phyloP scores from a whole-genome alignment of 2,797 vertebrate species.

The Taenioides sp. region DNA sequence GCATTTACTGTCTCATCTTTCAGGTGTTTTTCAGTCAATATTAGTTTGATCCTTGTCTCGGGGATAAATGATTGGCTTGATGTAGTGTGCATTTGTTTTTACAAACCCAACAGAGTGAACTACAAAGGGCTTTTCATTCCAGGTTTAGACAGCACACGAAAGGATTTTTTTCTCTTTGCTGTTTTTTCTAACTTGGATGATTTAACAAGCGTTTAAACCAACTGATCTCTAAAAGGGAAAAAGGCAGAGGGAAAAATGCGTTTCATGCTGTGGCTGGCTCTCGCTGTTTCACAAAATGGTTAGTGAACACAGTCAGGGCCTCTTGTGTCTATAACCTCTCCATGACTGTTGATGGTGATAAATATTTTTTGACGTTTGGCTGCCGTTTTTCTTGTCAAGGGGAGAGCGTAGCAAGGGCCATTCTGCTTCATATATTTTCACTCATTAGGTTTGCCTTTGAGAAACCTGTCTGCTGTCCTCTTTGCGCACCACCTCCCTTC shows the following conservation, averaged over 20 bases:
- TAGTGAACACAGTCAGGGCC: slow-evolving; percentile 60
- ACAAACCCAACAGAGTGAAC: slow-evolving; percentile 69
- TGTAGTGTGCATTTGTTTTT: slow-evolving; percentile 72
- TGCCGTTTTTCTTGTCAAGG: slow-evolving; percentile 74
- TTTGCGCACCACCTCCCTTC: slow-evolving; percentile 17
- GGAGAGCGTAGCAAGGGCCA: slow-evolving; percentile 75
- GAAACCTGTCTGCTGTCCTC: slow-evolving; percentile 47
- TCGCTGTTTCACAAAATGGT: slow-evolving; percentile 63
- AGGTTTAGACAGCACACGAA: slow-evolving; percentile 64
- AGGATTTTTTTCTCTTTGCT: slow-evolving; percentile 41
- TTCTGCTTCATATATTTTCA: slow-evolving; percentile 76
- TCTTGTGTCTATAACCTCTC: slow-evolving; percentile 73
- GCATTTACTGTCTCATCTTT: slow-evolving; percentile 60
- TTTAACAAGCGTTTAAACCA: slow-evolving; percentile 74
- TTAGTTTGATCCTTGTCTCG: slow-evolving; percentile 72
- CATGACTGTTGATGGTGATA: slow-evolving; percentile 75
- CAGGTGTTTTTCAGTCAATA: slow-evolving; percentile 69
- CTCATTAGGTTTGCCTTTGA: slow-evolving; percentile 73
- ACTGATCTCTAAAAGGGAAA: slow-evolving; percentile 63
- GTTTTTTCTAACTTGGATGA: slow-evolving; percentile 58
- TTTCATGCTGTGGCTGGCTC: slow-evolving; percentile 62
- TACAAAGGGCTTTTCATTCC: slow-evolving; percentile 71
- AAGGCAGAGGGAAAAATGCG: slow-evolving; percentile 48
- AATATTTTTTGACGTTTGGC: slow-evolving; percentile 73
- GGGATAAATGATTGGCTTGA: slow-evolving; percentile 75